These are phyloP conservation scores for Ia io DNA, from an alignment of 2,113 vertebrate genomes.

Conservation along the genomic window DNA sequence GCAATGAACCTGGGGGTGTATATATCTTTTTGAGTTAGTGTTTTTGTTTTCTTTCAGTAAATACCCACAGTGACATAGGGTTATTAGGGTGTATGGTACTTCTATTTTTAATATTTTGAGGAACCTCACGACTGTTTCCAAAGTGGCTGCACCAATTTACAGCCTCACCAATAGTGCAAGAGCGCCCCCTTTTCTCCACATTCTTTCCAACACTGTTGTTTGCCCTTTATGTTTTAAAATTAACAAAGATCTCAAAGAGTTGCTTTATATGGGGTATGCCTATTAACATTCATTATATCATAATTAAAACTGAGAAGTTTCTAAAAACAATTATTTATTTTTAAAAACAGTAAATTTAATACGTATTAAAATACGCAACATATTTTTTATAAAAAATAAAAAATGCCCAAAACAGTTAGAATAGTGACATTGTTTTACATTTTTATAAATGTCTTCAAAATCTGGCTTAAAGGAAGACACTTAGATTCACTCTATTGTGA, in stretches of 20 bases:
- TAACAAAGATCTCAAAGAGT: background rate
- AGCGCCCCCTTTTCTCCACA: background rate
- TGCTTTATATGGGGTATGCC: background rate
- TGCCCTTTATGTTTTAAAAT: no score
- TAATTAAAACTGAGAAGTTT: background rate
- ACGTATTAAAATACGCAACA: background rate
- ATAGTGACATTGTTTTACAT: background rate
- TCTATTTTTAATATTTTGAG: background rate
- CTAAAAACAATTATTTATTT: background rate
- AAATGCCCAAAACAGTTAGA: background rate
- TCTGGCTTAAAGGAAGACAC: background rate
- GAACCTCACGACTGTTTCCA: background rate
- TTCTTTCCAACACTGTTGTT: no score
- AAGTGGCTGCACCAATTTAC: background rate
- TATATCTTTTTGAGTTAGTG: no score
- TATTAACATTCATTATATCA: conserved; percentile 2
- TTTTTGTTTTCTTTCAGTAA: no score
- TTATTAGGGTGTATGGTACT: background rate
- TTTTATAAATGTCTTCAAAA: conserved; percentile 24
- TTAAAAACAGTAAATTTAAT: background rate
- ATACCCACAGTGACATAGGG: no score
- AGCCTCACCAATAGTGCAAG: background rate
- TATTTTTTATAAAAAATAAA: background rate
- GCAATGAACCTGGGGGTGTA: no score
- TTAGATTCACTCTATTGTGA: background rate